Evolutionary conservation across 2,888 invertebrate genomes (phyloP), one percentile per base, ranked within the genome.

Genomic region (Holacanthella duospinosa): DNA sequence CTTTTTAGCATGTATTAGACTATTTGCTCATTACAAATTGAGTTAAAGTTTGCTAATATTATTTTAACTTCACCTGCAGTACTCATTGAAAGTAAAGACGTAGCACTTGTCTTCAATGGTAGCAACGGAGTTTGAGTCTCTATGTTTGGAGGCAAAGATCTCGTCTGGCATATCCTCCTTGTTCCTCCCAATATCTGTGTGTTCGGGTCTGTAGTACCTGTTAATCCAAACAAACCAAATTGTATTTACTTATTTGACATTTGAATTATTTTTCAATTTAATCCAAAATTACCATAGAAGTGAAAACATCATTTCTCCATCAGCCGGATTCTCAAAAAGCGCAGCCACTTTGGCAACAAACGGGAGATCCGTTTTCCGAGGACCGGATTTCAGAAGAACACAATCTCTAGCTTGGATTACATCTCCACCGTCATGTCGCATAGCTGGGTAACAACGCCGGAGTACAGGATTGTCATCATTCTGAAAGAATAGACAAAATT

Each of bases 61-160:
- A 36, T 24, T 19, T 28, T 4, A 60, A 48, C 36, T n/a, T 55
- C 29, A 95, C 94, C 96, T 86, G 84, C 93, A 94, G 77, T 93
- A 96, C 81, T 96, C 95, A 79, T 92, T 91, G 78, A 88, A 93
- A 44, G 93, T 94, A 74, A 96, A 84, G 67, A 96, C 95, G 79
- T 90, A 94, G 80, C 95, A 95, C 79, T 92, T 93, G 80, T 96
- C 96, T 78, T 96, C 96, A 75, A 96, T 95, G 78, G 94, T 95
- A 64, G 95, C 95, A 64, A 95, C 95, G 74, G 92, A 92, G 79
- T 93, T 93, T 71, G 89, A 89, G 80, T 96, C 96, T 67, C 91
- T 85, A 79, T 96, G 96, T 64, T 92, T 85, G 26, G 94, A 95
- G 55, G 96, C 95, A 79, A 94, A 96, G 64, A 96, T 88, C 79